Evolutionary conservation across 1,140 invertebrate species (phyloP).

Genomic region (Teleogryllus occipitalis): DNA sequence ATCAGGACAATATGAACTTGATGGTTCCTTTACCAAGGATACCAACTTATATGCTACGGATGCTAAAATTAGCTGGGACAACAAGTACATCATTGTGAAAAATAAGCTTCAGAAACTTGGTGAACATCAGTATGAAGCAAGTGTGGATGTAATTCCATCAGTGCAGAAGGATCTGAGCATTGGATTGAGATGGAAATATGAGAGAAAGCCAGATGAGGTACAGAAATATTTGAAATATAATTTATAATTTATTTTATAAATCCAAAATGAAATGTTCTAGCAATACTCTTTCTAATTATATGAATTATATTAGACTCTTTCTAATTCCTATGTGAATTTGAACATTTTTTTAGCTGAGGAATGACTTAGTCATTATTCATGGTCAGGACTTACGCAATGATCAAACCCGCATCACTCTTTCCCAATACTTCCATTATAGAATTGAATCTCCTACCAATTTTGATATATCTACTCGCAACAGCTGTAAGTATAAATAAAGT

Average conservation of each 20-base stretch:
- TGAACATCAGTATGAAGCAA: neutral
- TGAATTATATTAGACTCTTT: no score
- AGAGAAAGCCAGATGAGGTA: neutral
- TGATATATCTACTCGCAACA: neutral
- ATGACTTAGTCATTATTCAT: neutral
- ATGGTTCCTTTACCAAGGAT: conserved; percentile 34
- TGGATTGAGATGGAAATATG: neutral
- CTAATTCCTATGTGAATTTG: no score
- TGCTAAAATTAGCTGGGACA: conserved; percentile 42
- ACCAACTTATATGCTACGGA: conserved; percentile 34
- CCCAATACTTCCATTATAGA: neutral
- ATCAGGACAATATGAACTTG: conserved; percentile 23
- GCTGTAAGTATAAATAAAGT: neutral
- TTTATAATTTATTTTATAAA: no score
- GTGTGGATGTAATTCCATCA: neutral
- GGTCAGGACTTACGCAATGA: neutral
- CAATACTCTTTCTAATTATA: no score
- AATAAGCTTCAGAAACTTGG: conserved; percentile 30
- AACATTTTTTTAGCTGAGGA: neutral
- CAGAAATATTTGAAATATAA: no score
- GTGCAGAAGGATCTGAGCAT: neutral
- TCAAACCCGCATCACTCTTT: neutral
- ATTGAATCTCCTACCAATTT: neutral
- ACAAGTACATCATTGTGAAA: conserved; percentile 39
- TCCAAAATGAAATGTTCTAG: no score